phyloP scores from a whole-genome alignment of 2,113 vertebrate genomes.

The Oreochromis spilurus region DNA sequence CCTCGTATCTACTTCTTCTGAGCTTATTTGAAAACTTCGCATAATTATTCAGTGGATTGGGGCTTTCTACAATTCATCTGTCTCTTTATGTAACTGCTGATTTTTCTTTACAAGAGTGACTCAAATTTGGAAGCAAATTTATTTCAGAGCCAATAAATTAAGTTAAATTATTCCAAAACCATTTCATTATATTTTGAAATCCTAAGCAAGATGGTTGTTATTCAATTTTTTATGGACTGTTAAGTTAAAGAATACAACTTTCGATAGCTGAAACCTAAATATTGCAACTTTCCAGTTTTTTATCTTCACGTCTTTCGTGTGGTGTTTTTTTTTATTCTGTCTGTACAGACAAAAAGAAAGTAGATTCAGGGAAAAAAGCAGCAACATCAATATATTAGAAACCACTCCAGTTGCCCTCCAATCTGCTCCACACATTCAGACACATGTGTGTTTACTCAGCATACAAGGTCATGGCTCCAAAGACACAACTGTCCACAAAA shows the following conservation, averaged over 20 bases:
- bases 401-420: neutral
- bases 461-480: slow-evolving; percentile 13
- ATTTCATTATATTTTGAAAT: neutral
- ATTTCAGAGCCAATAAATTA: neutral
- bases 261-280: neutral
- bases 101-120: neutral
- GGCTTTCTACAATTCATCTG: neutral
- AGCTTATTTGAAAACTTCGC: neutral
- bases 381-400: slow-evolving; percentile 14
- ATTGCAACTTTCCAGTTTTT: neutral
- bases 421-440: neutral
- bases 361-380: slow-evolving; percentile 27
- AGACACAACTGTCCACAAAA: neutral
- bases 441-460: slow-evolving; percentile 3
- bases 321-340: neutral
- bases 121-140: neutral
- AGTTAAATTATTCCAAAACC: neutral
- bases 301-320: neutral
- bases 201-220: neutral
- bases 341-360: neutral
- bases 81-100: neutral
- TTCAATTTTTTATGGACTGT: neutral
- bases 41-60: neutral
- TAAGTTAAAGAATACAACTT: neutral
- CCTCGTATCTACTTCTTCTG: neutral